phyloP scores from a whole-genome alignment of 2,797 vertebrate genomes.

The Hipposideros larvatus region DNA sequence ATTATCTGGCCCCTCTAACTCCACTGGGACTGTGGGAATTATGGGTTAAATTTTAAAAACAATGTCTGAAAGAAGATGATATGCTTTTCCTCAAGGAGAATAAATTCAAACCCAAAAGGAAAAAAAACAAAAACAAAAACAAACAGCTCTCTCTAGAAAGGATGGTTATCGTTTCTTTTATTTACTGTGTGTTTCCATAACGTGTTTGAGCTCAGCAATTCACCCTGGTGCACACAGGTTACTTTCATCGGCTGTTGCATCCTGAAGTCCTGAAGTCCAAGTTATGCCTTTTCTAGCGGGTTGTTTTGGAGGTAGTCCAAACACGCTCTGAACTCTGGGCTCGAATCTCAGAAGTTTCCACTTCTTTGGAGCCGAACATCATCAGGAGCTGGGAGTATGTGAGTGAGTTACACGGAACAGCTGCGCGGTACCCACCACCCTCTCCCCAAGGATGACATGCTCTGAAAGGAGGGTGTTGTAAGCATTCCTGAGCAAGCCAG shows the following conservation, averaged over 20 bases:
- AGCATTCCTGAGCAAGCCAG: conserved; percentile 88
- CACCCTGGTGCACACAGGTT: conserved; percentile 16
- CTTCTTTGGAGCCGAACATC: conserved; percentile 82
- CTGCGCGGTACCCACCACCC: conserved; percentile 89
- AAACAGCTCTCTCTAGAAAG: conserved; percentile 30
- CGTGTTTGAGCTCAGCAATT: conserved; percentile 18
- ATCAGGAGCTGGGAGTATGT: conserved; percentile 82
- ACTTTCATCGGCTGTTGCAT: background rate
- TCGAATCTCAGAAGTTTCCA: conserved; percentile 80
- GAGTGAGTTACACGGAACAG: conserved; percentile 88
- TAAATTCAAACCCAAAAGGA: conserved; percentile 83
- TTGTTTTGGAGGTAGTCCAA: conserved; percentile 80
- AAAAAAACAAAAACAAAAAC: background rate
- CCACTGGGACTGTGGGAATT: conserved; percentile 84
- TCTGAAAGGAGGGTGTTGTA: conserved; percentile 86
- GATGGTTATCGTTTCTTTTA: background rate
- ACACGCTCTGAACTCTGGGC: conserved; percentile 76
- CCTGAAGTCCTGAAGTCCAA: conserved; percentile 53
- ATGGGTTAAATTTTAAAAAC: conserved; percentile 89
- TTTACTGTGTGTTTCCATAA: background rate
- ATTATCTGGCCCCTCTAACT: conserved; percentile 89
- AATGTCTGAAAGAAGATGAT: conserved; percentile 87
- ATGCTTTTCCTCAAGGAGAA: conserved; percentile 81
- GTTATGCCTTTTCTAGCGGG: conserved; percentile 68
- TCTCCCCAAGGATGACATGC: conserved; percentile 88